Base-by-base conservation (phyloP, 2,113 vertebrate species). In the Corapipo altera region DNA sequence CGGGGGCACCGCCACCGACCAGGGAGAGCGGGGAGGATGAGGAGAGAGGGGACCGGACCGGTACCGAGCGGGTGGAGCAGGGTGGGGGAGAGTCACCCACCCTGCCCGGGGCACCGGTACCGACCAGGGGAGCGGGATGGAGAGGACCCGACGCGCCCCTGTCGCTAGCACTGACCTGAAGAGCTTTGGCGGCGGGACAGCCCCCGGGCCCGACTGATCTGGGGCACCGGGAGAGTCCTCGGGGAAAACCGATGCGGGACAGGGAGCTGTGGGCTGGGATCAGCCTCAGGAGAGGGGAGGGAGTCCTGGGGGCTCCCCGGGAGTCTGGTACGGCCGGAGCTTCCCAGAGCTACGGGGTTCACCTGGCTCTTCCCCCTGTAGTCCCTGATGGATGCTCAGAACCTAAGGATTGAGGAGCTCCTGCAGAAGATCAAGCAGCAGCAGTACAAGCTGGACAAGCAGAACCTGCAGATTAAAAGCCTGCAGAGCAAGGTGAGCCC, bases 391-490 rank as follows among this genome's bases (percentile, higher is more conserved):
- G 98, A 98, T 52, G 97, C 97, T 2, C 99, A 99, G 96, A 99
- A 98, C 96, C 83, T 89, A 83, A 97, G 98, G 33, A 99, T 99
- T 0, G 98, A 99, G 66, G 98, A 99, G 21, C 98, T 99, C 43
- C 92, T 98, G 93, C 98, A 98, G 87, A 98, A 98, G 85, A 98
- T 99, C 85, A 97, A 98, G 72, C 98, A 98, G 75, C 99, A 99
- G 74, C 99, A 99, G 85, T 98, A 98, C 77, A 98, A 99, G 90
- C 98, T 99, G 52, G 99, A 99, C 93, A 99, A 99, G 89, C 99
- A 99, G 93, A 99, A 98, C 24, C 74, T 99, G 89, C 98, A 98
- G 90, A 99, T 99, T 64, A 98, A 99, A 92, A 98, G 97, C 20
- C 96, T 99, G 52, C 99, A 98, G 82, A 98, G 92, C 93, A 98